Conservation (phyloP, 2,113 vertebrate genomes). For the Corydoras sp. region DNA sequence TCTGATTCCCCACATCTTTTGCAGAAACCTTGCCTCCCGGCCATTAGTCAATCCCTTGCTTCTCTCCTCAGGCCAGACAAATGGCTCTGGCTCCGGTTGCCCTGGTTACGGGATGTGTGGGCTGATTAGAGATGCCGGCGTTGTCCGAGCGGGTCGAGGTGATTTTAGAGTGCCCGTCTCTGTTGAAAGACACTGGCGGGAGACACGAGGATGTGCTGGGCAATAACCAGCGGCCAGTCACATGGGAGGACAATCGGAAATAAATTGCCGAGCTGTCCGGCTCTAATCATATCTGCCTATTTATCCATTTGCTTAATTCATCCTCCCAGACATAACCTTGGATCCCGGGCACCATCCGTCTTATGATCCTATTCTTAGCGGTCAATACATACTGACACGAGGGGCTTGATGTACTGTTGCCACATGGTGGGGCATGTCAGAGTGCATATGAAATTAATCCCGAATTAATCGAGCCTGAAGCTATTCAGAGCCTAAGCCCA, state of each 20-base stretch:
- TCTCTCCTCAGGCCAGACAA: constrained; percentile 30
- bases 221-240: background rate
- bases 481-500: too few relatives aligned
- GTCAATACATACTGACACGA: background rate
- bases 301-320: background rate
- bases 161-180: constrained; percentile 39
- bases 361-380: background rate
- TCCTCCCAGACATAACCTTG: background rate
- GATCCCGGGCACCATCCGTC: background rate
- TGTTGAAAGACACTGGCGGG: constrained; percentile 36
- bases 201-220: constrained; percentile 22
- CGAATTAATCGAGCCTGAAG: constrained; percentile 18
- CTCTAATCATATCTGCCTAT: background rate
- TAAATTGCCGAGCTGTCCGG: background rate
- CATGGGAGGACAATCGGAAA: constrained; percentile 4
- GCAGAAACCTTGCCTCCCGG: constrained; percentile 27
- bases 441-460: constrained; percentile 21
- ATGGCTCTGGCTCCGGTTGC: constrained; percentile 51
- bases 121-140: constrained; percentile 59
- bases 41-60: constrained; percentile 55
- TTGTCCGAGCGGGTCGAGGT: constrained; percentile 56
- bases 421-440: background rate
- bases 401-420: background rate
- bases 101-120: constrained; percentile 50
- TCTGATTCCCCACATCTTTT: too few relatives aligned